Base-by-base conservation (phyloP, 2,113 vertebrate genomes). In the Sinocyclocheilus grahami region DNA sequence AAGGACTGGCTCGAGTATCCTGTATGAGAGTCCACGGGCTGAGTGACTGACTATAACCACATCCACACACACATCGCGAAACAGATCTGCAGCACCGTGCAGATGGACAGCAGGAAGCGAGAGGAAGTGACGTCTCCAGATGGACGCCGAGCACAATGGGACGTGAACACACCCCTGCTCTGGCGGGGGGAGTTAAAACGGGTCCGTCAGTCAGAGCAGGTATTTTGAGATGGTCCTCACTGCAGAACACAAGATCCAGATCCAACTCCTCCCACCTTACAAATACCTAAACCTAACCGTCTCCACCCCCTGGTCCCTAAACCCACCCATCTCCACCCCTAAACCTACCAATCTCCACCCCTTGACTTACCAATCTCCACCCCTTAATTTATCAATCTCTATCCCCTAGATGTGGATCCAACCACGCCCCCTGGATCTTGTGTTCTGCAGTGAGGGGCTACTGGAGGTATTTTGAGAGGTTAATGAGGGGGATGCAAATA, bases 61-160 rank as follows among this genome's bases (percentile, higher is more conserved):
- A 78, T 33, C 55, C 84, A 81, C 87, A 89, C 82, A 84, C 86
- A 91, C 89, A 89, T 76, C 78, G 88, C 27, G 91, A 69, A n/a
- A 30, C 24, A 71, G 33, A 24, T 48, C 60, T 30, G 79, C 78
- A 80, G 78, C 78, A 80, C 78, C 58, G 78, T 84, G 79, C 84
- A 92, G 88, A 90, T 89, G 90, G 33, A 85, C 12, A 83, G 85
- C 60, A 30, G 72, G 67, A 69, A 62, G 58, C 58, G 58, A 75
- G 80, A 89, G 94, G 95, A 96, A 95, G 87, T 95, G 94, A 96
- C 95, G 94, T 94, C n/a, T 85, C 71, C 87, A 85, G 76, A 90
- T 85, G 88, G 89, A 82, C 82, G 81, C 83, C 78, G 72, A 83
- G 58, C 60, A 81, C 76, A 53, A 74, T 42, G 39, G 71, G 58